Evolutionary conservation across 1,140 invertebrate genomes (phyloP), one percentile per base, ranked within the genome.

Genomic region (Hermetia illucens): DNA sequence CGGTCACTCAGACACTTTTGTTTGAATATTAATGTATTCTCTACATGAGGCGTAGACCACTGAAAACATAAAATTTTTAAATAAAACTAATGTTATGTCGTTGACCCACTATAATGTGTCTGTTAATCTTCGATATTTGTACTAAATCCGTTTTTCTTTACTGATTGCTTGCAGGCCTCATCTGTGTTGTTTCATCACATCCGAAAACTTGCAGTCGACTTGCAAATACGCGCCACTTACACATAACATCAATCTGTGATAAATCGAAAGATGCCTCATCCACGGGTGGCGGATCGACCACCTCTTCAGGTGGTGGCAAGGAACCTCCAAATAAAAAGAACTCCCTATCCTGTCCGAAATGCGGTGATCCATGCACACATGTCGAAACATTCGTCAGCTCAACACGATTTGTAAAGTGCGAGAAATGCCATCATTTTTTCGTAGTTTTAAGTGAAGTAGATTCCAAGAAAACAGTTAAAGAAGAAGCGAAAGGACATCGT

Each of bases 351-450:
- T 95, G 92, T 60, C 91, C 91, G 5, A 93, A 94, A 64, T 96
- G 91, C 65, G 91, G 90, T 0, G 89, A 92, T 66, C 84, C 89
- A 36, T 94, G 90, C 63, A 91, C 87, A 10, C 88, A 94, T 64
- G 89, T 95, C 36, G 91, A 94, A 66, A 93, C 90, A 5, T 93
- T 95, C 70, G 88, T 95, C 47, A 92, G 89, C 78, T 89, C 87
- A 29, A 89, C 88, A 13, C 74, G 90, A 47, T 97, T 96, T 66
- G 91, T 96, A 4, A 96, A 94, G 64, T 97, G 93, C 66, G 90
- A 94, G 54, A 96, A 95, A 61, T 97, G 93, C 58, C 86, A 93
- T 62, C 90, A 95, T 63, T 95, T 96, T 66, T 96, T 95, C 61
- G 88, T 95, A n/a, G 88, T 96, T 10, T 68, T 95, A 29, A 92